A percentile compares a stretch with the other conserved stretches of the same genome.
Conservation (phyloP, 1,140 invertebrate genomes). For the Odontomachus brunneus region DNA sequence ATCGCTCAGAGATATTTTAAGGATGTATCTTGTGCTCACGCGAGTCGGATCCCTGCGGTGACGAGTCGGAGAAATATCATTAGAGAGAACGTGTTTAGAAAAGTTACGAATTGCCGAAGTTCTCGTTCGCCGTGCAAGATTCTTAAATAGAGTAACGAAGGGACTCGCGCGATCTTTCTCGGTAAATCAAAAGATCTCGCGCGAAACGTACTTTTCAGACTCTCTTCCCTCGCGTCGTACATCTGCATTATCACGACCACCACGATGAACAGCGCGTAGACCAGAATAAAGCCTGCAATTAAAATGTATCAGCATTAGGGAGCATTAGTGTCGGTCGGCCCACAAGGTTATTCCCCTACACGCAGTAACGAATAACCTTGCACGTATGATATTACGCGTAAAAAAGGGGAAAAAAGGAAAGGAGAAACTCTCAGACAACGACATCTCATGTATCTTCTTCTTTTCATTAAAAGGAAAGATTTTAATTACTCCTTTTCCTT, state of each 20-base stretch:
- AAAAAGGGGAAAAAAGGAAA: neutral
- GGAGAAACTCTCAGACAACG: neutral
- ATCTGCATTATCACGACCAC: constrained; percentile 86
- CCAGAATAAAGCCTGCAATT: constrained; percentile 85
- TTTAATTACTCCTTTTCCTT: neutral
- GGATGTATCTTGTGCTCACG: constrained; percentile 7
- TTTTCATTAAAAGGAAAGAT: constrained; percentile 26
- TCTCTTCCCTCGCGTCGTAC: constrained; percentile 76
- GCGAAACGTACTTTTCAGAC: constrained; percentile 75
- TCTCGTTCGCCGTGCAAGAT: neutral
- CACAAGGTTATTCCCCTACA: neutral
- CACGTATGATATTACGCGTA: neutral
- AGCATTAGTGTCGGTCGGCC: constrained; percentile 13
- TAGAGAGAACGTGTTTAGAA: constrained; percentile 7
- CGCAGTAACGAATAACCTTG: neutral
- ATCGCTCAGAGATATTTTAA: constrained; percentile 21
- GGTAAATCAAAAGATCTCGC: constrained; percentile 4
- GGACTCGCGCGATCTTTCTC: neutral
- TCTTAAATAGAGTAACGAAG: constrained; percentile 6
- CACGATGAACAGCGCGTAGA: constrained; percentile 88
- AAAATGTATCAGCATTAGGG: constrained; percentile 68
- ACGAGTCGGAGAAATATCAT: constrained; percentile 2
- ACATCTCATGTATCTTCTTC: neutral
- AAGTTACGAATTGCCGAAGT: constrained; percentile 20
- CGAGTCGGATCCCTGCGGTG: neutral